Conservation (phyloP, 2,113 vertebrate genomes). For the Sisor rabdophorus region DNA sequence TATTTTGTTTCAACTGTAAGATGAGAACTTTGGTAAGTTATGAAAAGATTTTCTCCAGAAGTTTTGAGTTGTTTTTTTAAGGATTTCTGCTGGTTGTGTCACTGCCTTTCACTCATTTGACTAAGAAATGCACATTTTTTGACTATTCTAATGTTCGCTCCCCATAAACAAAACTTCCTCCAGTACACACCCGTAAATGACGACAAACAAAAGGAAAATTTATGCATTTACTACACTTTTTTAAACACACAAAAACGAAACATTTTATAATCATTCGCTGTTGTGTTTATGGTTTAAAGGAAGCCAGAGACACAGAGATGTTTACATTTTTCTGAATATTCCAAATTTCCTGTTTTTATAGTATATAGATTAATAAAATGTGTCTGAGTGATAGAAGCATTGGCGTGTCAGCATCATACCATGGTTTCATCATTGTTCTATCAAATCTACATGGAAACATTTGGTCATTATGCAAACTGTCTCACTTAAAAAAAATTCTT, state of each 20-base stretch:
- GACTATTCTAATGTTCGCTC: conserved; percentile 38
- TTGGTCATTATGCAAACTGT: too few species aligned
- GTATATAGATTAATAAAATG: too few species aligned
- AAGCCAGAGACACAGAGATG: too few species aligned
- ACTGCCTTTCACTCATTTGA: conserved; percentile 39
- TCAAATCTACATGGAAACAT: background rate
- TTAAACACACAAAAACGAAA: too few species aligned
- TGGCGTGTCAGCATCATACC: background rate
- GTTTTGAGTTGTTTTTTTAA: background rate
- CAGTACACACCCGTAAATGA: background rate
- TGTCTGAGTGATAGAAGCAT: background rate
- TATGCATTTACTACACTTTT: too few species aligned
- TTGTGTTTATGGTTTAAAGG: too few species aligned
- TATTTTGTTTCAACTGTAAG: background rate
- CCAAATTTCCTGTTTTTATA: too few species aligned
- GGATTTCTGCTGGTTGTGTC: background rate
- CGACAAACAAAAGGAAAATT: background rate
- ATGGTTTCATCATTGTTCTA: background rate
- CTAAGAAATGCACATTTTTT: conserved; percentile 45
- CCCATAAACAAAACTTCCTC: conserved; percentile 22
- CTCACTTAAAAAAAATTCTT: too few species aligned
- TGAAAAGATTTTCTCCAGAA: background rate
- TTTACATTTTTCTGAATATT: too few species aligned
- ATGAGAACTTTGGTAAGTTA: background rate
- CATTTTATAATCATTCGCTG: too few species aligned